Evolutionary conservation across 2,888 invertebrate species (phyloP).

Genomic region (Rhorus exstirpatorius): DNA sequence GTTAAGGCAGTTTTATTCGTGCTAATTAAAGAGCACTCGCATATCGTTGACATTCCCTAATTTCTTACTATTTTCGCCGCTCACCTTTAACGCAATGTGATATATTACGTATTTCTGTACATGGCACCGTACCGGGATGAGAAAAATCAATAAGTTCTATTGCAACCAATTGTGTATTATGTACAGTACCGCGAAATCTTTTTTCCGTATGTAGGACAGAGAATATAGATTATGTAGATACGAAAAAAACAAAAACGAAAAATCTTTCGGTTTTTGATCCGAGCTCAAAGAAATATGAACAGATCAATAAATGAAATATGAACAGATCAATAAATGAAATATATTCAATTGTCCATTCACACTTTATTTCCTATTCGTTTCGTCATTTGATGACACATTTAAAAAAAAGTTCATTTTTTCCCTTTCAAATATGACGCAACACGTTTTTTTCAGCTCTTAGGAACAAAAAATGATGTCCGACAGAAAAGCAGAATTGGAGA

Average conservation of each 20-base stretch:
- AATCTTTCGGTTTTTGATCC: too few relatives aligned
- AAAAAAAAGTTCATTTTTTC: too few relatives aligned
- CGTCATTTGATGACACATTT: too few relatives aligned
- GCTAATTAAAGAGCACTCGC: neutral
- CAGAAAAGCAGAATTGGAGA: constrained; percentile 96
- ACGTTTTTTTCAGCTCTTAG: constrained; percentile 46
- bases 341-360: too few relatives aligned
- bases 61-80: neutral
- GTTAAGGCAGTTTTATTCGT: constrained; percentile 5
- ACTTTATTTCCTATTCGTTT: too few relatives aligned
- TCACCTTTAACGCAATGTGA: neutral
- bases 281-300: too few relatives aligned
- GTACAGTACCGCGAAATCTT: neutral
- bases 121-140: neutral
- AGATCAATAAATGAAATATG: too few relatives aligned
- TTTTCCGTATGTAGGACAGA: neutral
- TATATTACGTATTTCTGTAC: neutral
- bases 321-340: too few relatives aligned
- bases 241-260: too few relatives aligned
- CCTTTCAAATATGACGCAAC: too few relatives aligned
- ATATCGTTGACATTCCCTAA: neutral
- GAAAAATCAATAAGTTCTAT: constrained; percentile 62
- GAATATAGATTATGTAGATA: neutral
- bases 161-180: constrained; percentile 30
- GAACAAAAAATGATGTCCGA: constrained; percentile 90